Evolutionary conservation across 2,888 invertebrate species (phyloP).

Genomic region (Alloplasta piceator): DNA sequence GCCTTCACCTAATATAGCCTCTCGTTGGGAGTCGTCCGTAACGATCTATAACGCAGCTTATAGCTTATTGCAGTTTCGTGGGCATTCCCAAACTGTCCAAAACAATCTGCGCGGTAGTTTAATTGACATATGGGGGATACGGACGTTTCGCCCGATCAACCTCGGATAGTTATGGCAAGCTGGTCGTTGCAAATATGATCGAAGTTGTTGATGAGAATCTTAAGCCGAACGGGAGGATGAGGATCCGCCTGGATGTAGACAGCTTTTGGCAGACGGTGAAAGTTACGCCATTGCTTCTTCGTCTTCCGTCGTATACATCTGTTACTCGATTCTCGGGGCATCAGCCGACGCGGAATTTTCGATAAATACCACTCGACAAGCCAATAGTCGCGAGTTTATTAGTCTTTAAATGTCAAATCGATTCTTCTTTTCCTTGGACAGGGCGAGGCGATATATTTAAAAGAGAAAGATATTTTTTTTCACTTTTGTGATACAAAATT

Average conservation of each 20-base stretch:
- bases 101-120: constrained; percentile 37
- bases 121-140: background rate
- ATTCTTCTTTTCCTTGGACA: background rate
- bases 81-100: constrained; percentile 48
- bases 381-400: constrained; percentile 38
- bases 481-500: no score
- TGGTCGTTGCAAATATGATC: constrained; percentile 22
- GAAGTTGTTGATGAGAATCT: constrained; percentile 27
- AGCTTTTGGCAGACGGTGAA: background rate
- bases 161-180: constrained; percentile 40
- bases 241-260: background rate
- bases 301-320: constrained; percentile 6
- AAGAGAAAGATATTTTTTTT: no score
- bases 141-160: constrained; percentile 31
- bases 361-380: constrained; percentile 6
- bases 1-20: background rate
- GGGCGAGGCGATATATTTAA: no score
- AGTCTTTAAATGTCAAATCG: constrained; percentile 29
- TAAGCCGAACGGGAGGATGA: background rate
- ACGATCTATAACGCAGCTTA: constrained; percentile 1
- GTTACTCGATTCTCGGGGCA: constrained; percentile 5
- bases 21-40: constrained; percentile 3
- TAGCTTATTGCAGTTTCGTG: background rate
- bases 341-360: constrained; percentile 10
- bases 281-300: constrained; percentile 11